Percentiles rank a stretch among this genome's conserved stretches.
phyloP scores from a whole-genome alignment of 2,113 vertebrate genomes.

The Thinocorus orbignyianus region DNA sequence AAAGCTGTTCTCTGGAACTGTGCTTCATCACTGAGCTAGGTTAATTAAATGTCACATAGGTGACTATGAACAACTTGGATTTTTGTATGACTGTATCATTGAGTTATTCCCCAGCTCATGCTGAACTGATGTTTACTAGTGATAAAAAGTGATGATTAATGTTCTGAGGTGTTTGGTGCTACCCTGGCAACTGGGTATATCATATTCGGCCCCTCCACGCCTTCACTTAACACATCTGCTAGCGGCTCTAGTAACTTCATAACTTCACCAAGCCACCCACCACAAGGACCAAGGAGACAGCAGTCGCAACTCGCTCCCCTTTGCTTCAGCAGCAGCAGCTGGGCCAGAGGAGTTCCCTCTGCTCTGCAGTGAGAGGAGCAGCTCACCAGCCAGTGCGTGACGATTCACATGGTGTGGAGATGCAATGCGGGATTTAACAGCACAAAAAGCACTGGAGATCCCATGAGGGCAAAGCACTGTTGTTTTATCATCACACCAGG shows the following conservation, averaged over 20 bases:
- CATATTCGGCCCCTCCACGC: background rate
- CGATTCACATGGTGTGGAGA: rapidly evolving
- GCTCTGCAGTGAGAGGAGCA: rapidly evolving
- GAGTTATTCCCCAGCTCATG: background rate
- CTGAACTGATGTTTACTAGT: background rate
- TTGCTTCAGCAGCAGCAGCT: background rate
- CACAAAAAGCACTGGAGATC: background rate
- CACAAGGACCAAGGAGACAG: background rate
- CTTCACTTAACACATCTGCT: background rate
- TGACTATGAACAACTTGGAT: background rate
- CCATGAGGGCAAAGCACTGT: background rate
- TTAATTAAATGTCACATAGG: background rate
- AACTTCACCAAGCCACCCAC: background rate
- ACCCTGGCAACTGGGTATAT: background rate
- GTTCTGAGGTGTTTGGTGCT: background rate
- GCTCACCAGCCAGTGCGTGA: rapidly evolving
- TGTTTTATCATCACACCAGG: background rate
- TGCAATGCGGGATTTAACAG: rapidly evolving
- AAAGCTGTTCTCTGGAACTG: background rate
- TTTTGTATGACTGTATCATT: background rate
- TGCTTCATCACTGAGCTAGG: background rate
- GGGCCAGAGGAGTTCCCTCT: background rate
- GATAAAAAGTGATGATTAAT: background rate
- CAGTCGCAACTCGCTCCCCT: rapidly evolving
- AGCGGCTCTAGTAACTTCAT: background rate